Conservation (phyloP, 2,888 invertebrate genomes). For the Leucophenga montana region DNA sequence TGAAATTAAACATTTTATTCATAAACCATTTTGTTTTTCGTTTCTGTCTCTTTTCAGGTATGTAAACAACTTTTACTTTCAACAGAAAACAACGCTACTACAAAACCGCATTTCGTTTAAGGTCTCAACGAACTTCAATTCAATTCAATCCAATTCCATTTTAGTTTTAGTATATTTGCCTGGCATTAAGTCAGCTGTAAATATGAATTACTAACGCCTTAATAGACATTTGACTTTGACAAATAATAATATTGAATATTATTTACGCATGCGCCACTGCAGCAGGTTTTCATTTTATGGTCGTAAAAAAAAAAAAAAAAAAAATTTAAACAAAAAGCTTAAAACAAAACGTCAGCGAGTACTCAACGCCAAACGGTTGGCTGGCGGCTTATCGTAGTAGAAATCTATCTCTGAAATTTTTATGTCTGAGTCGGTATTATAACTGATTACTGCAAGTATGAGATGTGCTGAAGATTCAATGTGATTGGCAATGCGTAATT, state of each 20-base stretch:
- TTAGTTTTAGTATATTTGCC: constrained; percentile 14
- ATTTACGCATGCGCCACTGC: constrained; percentile 9
- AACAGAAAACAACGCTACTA: background rate
- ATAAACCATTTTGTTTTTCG: constrained; percentile 38
- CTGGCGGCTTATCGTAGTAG: background rate
- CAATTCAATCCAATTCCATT: constrained; percentile 7
- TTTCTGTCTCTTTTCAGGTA: constrained; percentile 61
- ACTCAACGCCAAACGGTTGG: background rate
- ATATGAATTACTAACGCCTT: constrained; percentile 35
- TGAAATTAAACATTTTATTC: constrained; percentile 44
- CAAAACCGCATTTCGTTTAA: constrained; percentile 49
- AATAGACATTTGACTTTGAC: constrained; percentile 42
- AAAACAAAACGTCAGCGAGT: background rate
- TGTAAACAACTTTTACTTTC: constrained; percentile 38
- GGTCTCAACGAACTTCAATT: constrained; percentile 45
- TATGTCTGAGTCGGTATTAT: background rate
- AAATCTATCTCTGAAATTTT: background rate
- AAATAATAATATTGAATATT: constrained; percentile 37
- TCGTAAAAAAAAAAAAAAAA: background rate
- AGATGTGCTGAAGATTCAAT: background rate
- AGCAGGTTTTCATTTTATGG: background rate
- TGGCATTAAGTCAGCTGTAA: constrained; percentile 29
- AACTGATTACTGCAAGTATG: background rate
- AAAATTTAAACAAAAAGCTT: background rate
- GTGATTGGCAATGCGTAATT: constrained; percentile 28